A percentile compares a stretch with the other conserved stretches of the same genome.
Evolutionary conservation across 2,888 invertebrate genomes (phyloP).

Genomic region (Leptopterna dolabrata): DNA sequence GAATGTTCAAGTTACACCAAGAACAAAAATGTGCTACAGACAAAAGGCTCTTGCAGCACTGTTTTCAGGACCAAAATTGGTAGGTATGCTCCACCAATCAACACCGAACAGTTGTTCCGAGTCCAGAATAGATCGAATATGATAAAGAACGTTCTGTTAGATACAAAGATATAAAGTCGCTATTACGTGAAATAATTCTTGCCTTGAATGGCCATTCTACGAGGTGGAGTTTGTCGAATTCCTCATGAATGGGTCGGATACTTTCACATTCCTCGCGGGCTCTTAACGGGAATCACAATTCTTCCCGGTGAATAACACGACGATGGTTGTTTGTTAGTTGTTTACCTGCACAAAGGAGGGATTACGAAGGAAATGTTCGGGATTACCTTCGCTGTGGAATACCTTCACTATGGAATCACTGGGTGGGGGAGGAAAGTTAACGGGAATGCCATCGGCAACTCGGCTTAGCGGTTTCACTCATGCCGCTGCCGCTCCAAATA

Average conservation of each 20-base stretch:
- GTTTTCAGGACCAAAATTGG: no score
- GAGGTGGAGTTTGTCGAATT: neutral
- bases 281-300: neutral
- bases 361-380: neutral
- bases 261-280: neutral
- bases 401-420: neutral
- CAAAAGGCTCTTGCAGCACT: no score
- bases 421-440: constrained; percentile 12
- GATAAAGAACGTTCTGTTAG: no score
- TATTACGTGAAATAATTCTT: no score
- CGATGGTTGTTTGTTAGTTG: neutral
- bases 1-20: no score
- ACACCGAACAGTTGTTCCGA: no score
- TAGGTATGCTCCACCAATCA: no score
- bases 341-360: neutral
- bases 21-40: no score
- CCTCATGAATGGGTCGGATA: neutral
- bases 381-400: neutral
- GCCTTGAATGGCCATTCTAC: no score
- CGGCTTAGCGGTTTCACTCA: constrained; percentile 21
- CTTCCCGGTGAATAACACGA: neutral
- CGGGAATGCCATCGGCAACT: constrained; percentile 11
- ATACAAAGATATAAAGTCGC: no score
- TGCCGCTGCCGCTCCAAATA: constrained; percentile 14
- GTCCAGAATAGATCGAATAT: no score